These are phyloP conservation scores for Poeciliopsis retropinna DNA, from an alignment of 2,113 vertebrate species.

Conservation along the genomic window DNA sequence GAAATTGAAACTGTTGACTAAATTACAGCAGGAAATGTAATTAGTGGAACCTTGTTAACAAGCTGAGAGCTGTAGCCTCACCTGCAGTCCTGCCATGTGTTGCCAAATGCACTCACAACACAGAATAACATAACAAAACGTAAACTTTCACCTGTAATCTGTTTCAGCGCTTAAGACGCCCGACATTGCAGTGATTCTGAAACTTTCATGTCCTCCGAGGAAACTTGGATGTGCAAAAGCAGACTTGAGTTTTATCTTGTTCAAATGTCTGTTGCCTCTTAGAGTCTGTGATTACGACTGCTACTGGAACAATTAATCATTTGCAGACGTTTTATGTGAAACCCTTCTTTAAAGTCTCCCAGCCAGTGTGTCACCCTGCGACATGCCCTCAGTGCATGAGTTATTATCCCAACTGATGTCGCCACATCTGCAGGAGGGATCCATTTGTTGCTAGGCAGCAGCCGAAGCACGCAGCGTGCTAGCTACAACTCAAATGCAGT, in stretches of 20 bases:
- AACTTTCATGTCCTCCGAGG: background rate
- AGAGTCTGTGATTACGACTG: conserved; percentile 19
- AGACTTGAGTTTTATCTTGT: background rate
- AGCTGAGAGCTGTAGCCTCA: background rate
- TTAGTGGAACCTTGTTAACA: background rate
- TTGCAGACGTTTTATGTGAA: conserved; percentile 25
- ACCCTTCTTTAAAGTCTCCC: conserved; percentile 43
- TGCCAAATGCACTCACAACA: background rate
- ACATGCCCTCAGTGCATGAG: conserved; percentile 58
- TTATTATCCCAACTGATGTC: conserved; percentile 63
- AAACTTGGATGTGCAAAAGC: conserved; percentile 7
- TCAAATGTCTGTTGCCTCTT: conserved; percentile 3
- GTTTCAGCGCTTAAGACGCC: background rate
- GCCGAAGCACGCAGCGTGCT: conserved; percentile 57
- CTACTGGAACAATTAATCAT: conserved; percentile 38
- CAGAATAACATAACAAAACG: background rate
- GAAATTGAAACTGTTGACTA: background rate
- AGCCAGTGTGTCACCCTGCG: conserved; percentile 43
- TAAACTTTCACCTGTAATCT: background rate
- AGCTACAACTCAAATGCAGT: conserved; percentile 48
- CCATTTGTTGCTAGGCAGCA: conserved; percentile 75
- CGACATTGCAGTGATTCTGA: too few relatives aligned
- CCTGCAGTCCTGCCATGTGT: background rate
- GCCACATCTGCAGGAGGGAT: conserved; percentile 67
- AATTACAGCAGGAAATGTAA: background rate